A percentile compares a stretch with the other conserved stretches of the same genome.
Conservation (phyloP, 2,797 vertebrate species). For the Antennarius maculatus region DNA sequence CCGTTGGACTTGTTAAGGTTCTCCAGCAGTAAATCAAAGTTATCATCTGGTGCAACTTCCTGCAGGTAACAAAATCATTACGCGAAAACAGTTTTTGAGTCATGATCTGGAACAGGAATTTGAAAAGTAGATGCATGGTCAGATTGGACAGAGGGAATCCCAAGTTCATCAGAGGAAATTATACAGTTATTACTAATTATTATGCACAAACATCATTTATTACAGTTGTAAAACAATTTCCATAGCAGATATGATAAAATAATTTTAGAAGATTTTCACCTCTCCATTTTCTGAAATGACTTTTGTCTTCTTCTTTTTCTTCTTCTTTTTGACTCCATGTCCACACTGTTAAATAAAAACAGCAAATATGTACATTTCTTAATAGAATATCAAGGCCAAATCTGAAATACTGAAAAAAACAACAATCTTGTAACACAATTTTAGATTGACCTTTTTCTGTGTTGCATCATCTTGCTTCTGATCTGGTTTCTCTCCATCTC, state of each 20-base stretch:
- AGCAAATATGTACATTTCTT: neutral
- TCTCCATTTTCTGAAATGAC: conserved; percentile 68
- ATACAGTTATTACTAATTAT: neutral
- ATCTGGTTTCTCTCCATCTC: conserved; percentile 22
- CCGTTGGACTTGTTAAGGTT: conserved; percentile 83
- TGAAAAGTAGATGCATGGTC: too few species aligned
- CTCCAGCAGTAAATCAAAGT: conserved; percentile 90
- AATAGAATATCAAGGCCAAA: neutral
- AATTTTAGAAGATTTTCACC: conserved; percentile 69
- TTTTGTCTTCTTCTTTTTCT: conserved; percentile 90
- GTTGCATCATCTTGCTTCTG: conserved; percentile 32
- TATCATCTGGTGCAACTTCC: conserved; percentile 78
- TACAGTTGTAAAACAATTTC: neutral
- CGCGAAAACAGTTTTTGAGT: neutral
- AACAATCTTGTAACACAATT: neutral
- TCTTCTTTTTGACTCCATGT: conserved; percentile 89
- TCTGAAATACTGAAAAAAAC: neutral
- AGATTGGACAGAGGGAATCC: too few species aligned
- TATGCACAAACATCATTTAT: neutral
- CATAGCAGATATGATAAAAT: neutral
- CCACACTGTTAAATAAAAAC: conserved; percentile 70
- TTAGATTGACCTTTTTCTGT: conserved; percentile 55
- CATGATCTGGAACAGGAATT: too few species aligned
- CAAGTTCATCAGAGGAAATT: too few species aligned
- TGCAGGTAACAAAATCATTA: conserved; percentile 31